A percentile compares a stretch with the other conserved stretches of the same genome.
These are phyloP conservation scores for Hedya salicella DNA, from an alignment of 2,888 invertebrate genomes.

Conservation along the genomic window DNA sequence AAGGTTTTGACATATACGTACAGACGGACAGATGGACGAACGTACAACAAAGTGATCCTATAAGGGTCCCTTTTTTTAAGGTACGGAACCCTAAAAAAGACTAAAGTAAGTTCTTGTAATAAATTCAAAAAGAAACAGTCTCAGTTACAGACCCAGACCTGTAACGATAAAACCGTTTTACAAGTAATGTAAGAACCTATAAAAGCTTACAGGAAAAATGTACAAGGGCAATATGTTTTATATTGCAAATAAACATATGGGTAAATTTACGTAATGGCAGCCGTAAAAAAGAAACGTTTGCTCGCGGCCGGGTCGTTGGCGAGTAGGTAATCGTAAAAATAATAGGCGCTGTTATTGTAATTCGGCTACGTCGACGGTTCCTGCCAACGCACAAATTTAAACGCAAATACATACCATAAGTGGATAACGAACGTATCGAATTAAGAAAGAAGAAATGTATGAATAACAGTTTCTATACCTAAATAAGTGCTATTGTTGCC, in stretches of 20 bases:
- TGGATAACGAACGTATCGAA: not conserved
- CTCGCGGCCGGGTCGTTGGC: constrained; percentile 51
- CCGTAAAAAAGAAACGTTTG: constrained; percentile 69
- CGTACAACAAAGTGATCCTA: too few relatives aligned
- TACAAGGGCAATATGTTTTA: constrained; percentile 74
- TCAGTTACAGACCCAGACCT: constrained; percentile 14
- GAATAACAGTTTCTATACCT: too few relatives aligned
- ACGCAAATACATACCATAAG: not conserved
- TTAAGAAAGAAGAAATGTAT: not conserved
- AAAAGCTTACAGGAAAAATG: constrained; percentile 51
- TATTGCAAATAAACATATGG: constrained; percentile 83
- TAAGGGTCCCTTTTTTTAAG: too few relatives aligned
- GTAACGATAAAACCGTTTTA: constrained; percentile 41
- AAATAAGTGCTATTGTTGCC: too few relatives aligned
- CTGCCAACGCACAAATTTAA: not conserved
- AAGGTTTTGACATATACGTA: too few relatives aligned
- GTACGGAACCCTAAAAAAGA: too few relatives aligned
- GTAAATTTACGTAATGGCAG: constrained; percentile 82
- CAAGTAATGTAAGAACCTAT: constrained; percentile 43
- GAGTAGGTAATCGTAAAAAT: constrained; percentile 59
- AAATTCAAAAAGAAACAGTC: constrained; percentile 6
- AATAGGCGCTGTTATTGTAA: constrained; percentile 49
- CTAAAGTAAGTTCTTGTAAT: too few relatives aligned
- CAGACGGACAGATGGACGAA: too few relatives aligned
- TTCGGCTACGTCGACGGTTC: constrained; percentile 18